A percentile compares a stretch with the other conserved stretches of the same genome.
phyloP scores from a whole-genome alignment of 1,140 invertebrate genomes.

The Trialeurodes vaporariorum region DNA sequence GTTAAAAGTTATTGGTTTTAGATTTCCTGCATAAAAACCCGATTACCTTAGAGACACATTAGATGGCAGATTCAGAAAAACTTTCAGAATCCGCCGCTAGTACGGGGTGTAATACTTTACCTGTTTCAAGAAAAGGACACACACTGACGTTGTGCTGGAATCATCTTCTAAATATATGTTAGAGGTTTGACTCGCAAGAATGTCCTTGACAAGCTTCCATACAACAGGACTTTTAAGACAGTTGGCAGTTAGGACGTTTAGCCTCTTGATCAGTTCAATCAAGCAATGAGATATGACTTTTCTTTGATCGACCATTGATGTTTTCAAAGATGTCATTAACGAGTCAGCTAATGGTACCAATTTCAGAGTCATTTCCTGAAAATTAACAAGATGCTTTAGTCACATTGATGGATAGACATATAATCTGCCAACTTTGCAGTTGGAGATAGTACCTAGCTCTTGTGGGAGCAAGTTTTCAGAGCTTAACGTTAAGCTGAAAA shows the following conservation, averaged over 20 bases:
- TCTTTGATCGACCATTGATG: not conserved
- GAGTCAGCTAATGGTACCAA: not conserved
- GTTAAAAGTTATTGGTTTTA: too few species aligned
- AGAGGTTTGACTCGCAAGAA: not conserved
- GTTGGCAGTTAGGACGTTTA: not conserved
- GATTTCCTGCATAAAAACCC: too few species aligned
- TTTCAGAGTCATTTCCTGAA: not conserved
- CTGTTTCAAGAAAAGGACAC: not conserved
- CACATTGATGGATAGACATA: too few species aligned
- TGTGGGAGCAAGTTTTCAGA: too few species aligned
- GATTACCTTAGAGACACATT: too few species aligned
- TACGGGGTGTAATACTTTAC: too few species aligned
- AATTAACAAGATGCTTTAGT: too few species aligned
- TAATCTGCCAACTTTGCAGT: too few species aligned
- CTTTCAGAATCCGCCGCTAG: too few species aligned
- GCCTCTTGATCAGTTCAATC: not conserved
- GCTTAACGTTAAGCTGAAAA: too few species aligned
- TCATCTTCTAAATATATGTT: not conserved
- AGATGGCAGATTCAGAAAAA: too few species aligned
- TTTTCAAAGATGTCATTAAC: not conserved
- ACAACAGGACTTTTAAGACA: not conserved
- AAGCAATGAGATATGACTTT: not conserved
- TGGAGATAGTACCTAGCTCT: too few species aligned
- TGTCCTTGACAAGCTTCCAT: not conserved
- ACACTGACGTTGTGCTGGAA: not conserved